Evolutionary conservation across 2,888 invertebrate species (phyloP).

Genomic region (Elegia similella): DNA sequence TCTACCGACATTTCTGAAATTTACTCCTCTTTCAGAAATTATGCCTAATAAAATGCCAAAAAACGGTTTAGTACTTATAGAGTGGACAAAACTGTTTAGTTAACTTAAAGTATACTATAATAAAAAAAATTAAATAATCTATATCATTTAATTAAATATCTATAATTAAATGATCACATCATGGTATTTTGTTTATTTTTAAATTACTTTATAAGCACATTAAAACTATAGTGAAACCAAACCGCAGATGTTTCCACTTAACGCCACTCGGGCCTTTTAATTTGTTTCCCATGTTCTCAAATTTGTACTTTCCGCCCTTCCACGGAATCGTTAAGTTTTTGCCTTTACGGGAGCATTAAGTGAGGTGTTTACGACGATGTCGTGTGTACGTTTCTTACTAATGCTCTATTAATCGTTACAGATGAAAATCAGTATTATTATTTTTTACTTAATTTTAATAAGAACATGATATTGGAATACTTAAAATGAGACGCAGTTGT

Average conservation of each 20-base stretch:
- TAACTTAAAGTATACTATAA: no score
- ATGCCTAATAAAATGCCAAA: no score
- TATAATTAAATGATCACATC: background rate
- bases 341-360: slow-evolving; percentile 25
- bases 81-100: background rate
- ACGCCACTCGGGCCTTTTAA: slow-evolving; percentile 52
- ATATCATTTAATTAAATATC: no score
- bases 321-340: slow-evolving; percentile 40
- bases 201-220: background rate
- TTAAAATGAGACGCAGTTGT: no score
- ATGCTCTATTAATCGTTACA: background rate
- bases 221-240: slow-evolving; percentile 23
- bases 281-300: slow-evolving; percentile 74
- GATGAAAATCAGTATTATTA: no score
- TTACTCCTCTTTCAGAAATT: no score
- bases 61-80: no score
- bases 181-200: background rate
- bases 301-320: slow-evolving; percentile 71
- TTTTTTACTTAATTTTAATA: no score
- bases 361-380: background rate
- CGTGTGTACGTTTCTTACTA: slow-evolving; percentile 1
- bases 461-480: no score
- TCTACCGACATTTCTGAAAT: no score
- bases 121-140: no score
- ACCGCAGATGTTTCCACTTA: slow-evolving; percentile 69